Base-by-base conservation (phyloP, 2,888 invertebrate genomes). In the Synanthedon myopaeformis region DNA sequence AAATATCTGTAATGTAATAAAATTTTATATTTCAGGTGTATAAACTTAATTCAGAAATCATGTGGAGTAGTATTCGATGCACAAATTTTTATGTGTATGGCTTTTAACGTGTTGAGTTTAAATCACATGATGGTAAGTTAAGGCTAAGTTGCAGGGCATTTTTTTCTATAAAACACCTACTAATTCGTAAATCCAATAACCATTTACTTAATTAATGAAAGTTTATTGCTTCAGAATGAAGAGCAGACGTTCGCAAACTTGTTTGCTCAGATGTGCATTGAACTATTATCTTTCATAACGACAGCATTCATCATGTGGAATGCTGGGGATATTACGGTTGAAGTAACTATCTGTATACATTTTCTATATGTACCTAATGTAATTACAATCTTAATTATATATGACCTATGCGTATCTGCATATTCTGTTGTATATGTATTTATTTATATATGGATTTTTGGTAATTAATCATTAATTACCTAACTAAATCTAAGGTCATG, bases 261-360 rank as follows among this genome's bases (percentile, higher is more conserved):
- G 14, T 49, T 69, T 17, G 56, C 65, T 1, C 58, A 63, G 1
- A 45, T 66, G 5, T 19, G 58, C 4, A 60, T 67, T 0, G 57
- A 59, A 0, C 42, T 57, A 3, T 57, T 66, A 0, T 55, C 70
- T 14, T 57, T 78, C 41, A 51, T 58, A 48, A 66, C 65, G 56
- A 71, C 75, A 3, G 78, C 72, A 0, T 62, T 69, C 54, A 62
- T 76, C 52, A 77, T 78, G 77, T 77, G 71, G 69, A 73, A 69
- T 42, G 72, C 76, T 28, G 79, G 79, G 1, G 76, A 79, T 54
- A 66, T 77, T 53, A 72, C 79, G 1, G 63, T 70, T 2, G 74
- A 76, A 65, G 77, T 67, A 56, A 56, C 10, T 8, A 17, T 17
- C 17, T 17, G 17, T 17, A 17, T 17, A 17, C 17, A 17, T 17